Evolutionary conservation across 2,888 invertebrate species (phyloP).

Genomic region (Drosophila borborema): DNA sequence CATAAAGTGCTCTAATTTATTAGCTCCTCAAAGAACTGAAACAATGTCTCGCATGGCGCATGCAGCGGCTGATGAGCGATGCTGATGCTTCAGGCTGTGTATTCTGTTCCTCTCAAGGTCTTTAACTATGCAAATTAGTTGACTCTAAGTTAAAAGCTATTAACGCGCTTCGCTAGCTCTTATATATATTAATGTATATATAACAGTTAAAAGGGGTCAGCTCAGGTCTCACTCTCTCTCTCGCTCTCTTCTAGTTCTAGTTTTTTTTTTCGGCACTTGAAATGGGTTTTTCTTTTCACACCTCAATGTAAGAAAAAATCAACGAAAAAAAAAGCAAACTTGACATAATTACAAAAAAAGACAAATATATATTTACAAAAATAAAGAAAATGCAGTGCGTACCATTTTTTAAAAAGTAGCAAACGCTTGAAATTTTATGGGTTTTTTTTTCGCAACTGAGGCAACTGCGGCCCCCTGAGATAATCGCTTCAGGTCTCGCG

Average conservation of each 20-base stretch:
- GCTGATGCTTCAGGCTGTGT: not conserved
- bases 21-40: conserved; percentile 28
- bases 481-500: conserved; percentile 5
- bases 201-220: conserved; percentile 5
- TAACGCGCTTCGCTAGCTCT: conserved; percentile 13
- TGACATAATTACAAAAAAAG: conserved; percentile 73
- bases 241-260: conserved; percentile 6
- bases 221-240: conserved; percentile 40
- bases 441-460: conserved; percentile 24
- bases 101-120: conserved; percentile 15
- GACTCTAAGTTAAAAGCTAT: not conserved
- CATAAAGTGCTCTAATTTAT: conserved; percentile 69
- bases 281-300: conserved; percentile 48
- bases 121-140: conserved; percentile 46
- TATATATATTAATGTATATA: not conserved
- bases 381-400: conserved; percentile 69
- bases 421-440: conserved; percentile 65
- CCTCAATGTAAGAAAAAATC: conserved; percentile 43
- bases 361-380: conserved; percentile 43
- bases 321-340: conserved; percentile 66
- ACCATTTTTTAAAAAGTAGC: conserved; percentile 71
- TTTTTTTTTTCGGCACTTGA: conserved; percentile 27
- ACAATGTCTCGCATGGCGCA: not conserved
- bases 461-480: conserved; percentile 41
- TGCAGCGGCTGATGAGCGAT: conserved; percentile 17